These are phyloP conservation scores for Toxotes jaculatrix DNA, from an alignment of 2,113 vertebrate genomes.

Conservation along the genomic window DNA sequence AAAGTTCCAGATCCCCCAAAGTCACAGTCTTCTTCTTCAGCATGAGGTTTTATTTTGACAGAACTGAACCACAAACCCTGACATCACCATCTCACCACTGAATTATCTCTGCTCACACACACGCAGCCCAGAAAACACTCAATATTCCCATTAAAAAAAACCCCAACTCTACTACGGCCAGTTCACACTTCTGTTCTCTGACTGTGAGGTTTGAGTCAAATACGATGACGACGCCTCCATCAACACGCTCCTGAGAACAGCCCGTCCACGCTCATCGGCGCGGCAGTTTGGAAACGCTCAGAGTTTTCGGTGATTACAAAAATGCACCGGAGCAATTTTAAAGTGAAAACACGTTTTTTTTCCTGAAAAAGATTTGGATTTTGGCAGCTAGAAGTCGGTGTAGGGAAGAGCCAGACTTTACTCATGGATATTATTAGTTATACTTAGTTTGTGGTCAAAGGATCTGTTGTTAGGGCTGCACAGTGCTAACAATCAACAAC, in stretches of 20 bases:
- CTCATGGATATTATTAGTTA: conserved; percentile 17
- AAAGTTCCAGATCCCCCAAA: conserved; percentile 7
- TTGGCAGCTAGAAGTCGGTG: not conserved
- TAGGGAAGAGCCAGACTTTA: not conserved
- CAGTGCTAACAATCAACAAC: not conserved
- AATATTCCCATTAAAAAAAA: not conserved
- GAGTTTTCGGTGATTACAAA: not conserved
- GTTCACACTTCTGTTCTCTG: not conserved
- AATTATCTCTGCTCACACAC: not conserved
- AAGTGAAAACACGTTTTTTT: conserved; percentile 3
- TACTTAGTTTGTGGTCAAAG: not conserved
- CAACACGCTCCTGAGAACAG: not conserved
- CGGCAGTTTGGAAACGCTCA: conserved; percentile 13
- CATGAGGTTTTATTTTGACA: conserved; percentile 16
- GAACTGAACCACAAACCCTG: conserved; percentile 18
- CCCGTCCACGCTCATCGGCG: not conserved
- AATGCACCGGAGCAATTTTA: not conserved
- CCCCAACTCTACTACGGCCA: not conserved
- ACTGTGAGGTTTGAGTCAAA: not conserved
- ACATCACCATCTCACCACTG: not conserved
- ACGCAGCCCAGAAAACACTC: not conserved
- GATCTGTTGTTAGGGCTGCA: not conserved
- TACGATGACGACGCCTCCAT: not conserved
- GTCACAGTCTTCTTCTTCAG: not conserved
- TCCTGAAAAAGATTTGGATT: conserved; percentile 17